A percentile compares a stretch with the other conserved stretches of the same genome.
These are phyloP conservation scores for Brachionus paranguensis DNA, from an alignment of 1,140 invertebrate species.

Conservation along the genomic window DNA sequence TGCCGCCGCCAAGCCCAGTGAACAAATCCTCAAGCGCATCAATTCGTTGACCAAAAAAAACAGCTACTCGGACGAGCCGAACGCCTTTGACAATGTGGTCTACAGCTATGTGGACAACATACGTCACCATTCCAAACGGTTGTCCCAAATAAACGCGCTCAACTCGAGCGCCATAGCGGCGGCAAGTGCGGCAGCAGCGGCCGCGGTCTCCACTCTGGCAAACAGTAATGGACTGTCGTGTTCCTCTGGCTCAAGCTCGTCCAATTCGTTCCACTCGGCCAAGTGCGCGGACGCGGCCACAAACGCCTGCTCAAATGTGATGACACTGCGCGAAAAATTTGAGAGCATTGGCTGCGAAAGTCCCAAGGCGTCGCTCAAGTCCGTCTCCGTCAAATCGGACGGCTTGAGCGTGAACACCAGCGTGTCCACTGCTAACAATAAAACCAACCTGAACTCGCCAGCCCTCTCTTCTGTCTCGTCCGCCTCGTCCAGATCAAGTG, in stretches of 20 bases:
- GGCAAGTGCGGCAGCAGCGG: not conserved
- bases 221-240: not conserved
- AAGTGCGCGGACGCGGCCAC: not conserved
- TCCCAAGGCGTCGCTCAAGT: not conserved
- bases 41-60: conserved; percentile 1
- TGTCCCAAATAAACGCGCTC: conserved; percentile 1
- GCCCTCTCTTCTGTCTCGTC: conserved; percentile 1
- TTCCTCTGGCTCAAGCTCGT: not conserved
- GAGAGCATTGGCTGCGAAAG: not conserved
- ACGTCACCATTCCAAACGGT: conserved; percentile 13
- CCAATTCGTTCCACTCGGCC: not conserved
- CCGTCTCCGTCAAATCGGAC: not conserved
- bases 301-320: not conserved
- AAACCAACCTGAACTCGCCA: not conserved
- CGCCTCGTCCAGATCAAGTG: not conserved
- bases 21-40: not conserved
- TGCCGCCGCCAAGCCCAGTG: not conserved
- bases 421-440: not conserved
- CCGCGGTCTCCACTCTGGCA: not conserved
- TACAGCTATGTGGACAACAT: conserved; percentile 38
- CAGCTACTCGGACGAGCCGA: not conserved
- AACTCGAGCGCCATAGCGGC: conserved; percentile 6
- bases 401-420: not conserved
- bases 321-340: not conserved
- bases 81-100: conserved; percentile 27